These are phyloP conservation scores for Pipistrellus nathusii DNA, from an alignment of 2,797 vertebrate genomes.

Conservation along the genomic window DNA sequence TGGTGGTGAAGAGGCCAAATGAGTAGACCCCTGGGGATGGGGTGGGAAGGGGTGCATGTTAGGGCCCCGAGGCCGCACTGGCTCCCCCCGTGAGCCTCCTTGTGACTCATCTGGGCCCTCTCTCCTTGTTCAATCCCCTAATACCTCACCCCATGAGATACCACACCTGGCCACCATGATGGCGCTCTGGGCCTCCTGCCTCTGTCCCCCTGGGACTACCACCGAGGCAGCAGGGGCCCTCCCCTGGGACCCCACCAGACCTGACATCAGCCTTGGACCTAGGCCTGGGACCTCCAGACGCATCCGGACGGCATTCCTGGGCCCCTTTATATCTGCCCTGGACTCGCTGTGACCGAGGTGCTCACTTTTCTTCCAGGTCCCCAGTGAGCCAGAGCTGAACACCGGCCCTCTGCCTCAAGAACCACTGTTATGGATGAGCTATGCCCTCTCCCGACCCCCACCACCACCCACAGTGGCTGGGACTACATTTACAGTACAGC, in stretches of 20 bases:
- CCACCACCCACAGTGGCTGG: neutral
- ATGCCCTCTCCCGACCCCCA: neutral
- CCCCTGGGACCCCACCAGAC: neutral
- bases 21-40: constrained; percentile 92
- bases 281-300: neutral
- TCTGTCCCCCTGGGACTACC: neutral
- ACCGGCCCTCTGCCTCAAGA: neutral
- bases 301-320: neutral
- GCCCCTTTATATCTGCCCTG: neutral
- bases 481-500: neutral
- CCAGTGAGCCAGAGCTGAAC: neutral
- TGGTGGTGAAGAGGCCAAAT: constrained; percentile 95
- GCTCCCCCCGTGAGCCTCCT: neutral
- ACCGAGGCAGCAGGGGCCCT: neutral
- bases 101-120: neutral
- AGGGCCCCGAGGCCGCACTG: neutral
- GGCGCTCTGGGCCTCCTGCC: neutral
- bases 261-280: neutral
- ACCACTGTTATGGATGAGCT: neutral
- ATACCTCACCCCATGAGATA: neutral
- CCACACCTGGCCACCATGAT: neutral
- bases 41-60: constrained; percentile 60
- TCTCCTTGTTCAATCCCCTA: neutral
- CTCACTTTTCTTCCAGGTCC: neutral
- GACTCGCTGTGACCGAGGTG: neutral